phyloP scores from a whole-genome alignment of 2,797 vertebrate genomes.

The Clamator glandarius region DNA sequence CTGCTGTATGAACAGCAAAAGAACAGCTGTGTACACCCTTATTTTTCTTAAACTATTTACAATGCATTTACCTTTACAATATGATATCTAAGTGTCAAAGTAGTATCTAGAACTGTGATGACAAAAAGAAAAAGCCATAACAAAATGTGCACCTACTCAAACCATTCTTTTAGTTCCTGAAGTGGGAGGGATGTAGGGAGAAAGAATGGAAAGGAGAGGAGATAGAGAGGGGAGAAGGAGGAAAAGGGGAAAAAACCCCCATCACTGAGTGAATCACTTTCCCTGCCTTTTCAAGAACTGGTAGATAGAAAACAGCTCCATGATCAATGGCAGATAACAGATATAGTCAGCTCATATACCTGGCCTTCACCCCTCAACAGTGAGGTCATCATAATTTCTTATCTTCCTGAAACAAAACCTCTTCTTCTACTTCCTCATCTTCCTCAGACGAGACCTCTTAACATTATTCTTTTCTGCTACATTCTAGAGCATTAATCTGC shows the following conservation, averaged over 20 bases:
- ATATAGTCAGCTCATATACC: background rate
- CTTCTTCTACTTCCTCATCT: background rate
- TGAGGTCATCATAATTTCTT: background rate
- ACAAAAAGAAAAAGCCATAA: background rate
- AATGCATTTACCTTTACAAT: background rate
- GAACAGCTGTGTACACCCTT: background rate
- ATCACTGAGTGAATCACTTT: background rate
- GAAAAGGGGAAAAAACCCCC: fast-evolving
- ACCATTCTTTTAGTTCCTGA: background rate
- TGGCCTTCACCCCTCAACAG: background rate
- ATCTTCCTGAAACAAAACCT: background rate
- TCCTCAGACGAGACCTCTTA: background rate
- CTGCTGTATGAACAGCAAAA: background rate
- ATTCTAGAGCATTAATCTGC: background rate
- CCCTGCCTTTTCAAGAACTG: background rate
- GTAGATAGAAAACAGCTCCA: background rate
- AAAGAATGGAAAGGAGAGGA: background rate
- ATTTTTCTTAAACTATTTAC: background rate
- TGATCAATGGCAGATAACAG: background rate
- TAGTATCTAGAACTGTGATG: background rate
- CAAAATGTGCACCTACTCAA: background rate
- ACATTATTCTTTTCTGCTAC: background rate
- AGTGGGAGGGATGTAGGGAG: background rate
- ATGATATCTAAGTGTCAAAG: background rate
- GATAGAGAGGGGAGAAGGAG: background rate